phyloP scores from a whole-genome alignment of 2,113 vertebrate species.

The Microcebus lehilahytsara region DNA sequence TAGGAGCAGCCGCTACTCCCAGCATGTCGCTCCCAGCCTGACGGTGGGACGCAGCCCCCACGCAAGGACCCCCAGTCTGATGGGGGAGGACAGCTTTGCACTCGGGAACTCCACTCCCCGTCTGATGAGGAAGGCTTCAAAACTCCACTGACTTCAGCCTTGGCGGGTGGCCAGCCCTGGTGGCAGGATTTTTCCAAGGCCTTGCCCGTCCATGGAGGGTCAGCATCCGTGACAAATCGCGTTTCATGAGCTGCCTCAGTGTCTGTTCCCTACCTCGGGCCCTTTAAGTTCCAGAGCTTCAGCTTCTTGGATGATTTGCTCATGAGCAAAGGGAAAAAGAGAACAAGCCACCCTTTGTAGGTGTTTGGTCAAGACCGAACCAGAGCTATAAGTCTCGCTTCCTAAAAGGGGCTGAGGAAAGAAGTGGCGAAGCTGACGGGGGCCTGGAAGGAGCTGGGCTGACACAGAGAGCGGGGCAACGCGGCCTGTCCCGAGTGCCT shows the following conservation, averaged over 20 bases:
- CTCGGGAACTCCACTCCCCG: neutral
- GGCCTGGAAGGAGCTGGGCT: neutral
- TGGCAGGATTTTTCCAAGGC: constrained; percentile 65
- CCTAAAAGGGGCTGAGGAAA: constrained; percentile 6
- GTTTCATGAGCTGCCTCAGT: constrained; percentile 52
- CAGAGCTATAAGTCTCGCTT: constrained; percentile 42
- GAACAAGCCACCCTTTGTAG: constrained; percentile 72
- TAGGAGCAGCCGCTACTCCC: neutral
- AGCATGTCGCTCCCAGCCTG: neutral
- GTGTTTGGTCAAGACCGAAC: constrained; percentile 37
- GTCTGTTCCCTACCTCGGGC: constrained; percentile 59
- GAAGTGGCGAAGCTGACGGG: neutral
- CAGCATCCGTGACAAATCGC: constrained; percentile 46
- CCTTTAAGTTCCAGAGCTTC: constrained; percentile 49
- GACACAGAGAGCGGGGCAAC: constrained; percentile 10
- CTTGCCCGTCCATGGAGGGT: constrained; percentile 41
- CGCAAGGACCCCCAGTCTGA: neutral
- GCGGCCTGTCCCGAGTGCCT: neutral
- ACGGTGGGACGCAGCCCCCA: neutral
- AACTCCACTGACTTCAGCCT: constrained; percentile 55
- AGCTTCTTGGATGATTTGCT: constrained; percentile 62
- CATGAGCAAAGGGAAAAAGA: constrained; percentile 7
- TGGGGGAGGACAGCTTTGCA: neutral
- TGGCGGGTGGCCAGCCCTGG: constrained; percentile 55
- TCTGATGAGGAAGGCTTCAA: constrained; percentile 28